phyloP scores from a whole-genome alignment of 2,113 vertebrate species.

The Xenopus borealis region DNA sequence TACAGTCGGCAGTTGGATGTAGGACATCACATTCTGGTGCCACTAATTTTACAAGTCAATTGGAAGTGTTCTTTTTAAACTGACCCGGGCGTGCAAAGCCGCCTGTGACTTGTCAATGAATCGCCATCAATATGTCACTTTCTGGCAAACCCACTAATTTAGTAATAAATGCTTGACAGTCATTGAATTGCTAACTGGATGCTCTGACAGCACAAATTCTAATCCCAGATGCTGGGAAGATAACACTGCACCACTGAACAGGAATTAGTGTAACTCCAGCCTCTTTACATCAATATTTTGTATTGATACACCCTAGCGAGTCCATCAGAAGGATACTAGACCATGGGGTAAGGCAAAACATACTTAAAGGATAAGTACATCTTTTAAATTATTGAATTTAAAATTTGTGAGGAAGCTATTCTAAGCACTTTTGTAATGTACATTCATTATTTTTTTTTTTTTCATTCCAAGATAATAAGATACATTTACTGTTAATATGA shows the following conservation, averaged over 20 bases:
- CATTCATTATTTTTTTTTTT: too few species aligned
- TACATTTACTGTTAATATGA: too few species aligned
- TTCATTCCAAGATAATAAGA: too few species aligned
- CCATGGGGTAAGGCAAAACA: too few species aligned
- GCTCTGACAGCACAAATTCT: slow-evolving; percentile 3
- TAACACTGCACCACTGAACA: not conserved
- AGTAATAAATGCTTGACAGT: slow-evolving; percentile 68
- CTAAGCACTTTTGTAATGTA: too few species aligned
- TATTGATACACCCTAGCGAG: too few species aligned
- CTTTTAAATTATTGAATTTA: too few species aligned
- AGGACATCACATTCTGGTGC: slow-evolving; percentile 43
- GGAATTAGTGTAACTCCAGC: too few species aligned
- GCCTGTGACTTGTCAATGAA: slow-evolving; percentile 43
- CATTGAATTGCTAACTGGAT: slow-evolving; percentile 71
- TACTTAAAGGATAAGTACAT: too few species aligned
- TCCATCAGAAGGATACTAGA: too few species aligned
- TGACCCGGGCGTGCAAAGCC: slow-evolving; percentile 36
- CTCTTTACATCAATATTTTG: too few species aligned
- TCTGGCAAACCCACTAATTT: slow-evolving; percentile 67
- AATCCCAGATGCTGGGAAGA: not conserved
- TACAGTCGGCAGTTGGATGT: slow-evolving; percentile 12
- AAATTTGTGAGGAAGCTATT: too few species aligned
- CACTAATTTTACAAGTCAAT: slow-evolving; percentile 49
- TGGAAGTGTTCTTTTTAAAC: slow-evolving; percentile 37
- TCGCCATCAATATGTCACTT: slow-evolving; percentile 57